Evolutionary conservation across 2,888 invertebrate species (phyloP), one percentile per base, ranked within the genome.

Genomic region (Melieria picta): DNA sequence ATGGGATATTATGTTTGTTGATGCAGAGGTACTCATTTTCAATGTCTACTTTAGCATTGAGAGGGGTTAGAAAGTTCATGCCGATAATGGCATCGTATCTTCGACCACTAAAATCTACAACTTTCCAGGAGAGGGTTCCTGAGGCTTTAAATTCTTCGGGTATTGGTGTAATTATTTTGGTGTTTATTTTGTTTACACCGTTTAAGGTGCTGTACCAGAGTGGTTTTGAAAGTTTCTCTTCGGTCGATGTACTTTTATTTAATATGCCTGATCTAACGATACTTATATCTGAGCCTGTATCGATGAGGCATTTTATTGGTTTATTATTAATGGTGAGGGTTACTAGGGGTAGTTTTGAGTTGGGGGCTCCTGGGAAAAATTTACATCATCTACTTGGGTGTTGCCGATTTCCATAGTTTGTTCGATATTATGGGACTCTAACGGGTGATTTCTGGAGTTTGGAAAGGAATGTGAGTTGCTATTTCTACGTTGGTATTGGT

Each of bases 11-110:
- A 30, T 30, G 30, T 30, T 30, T 30, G 30, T 30, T 30, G 30
- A 30, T 30, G 30, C 30, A 30, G 30, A 30, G 30, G 10, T 11
- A 62, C 46, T 42, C n/a, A 4, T 61, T 42, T 46, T 5, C 46
- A 1, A 55, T 5, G n/a, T 42, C 9, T n/a, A 55, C 47, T 45
- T 11, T 55, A 10, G 55, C 66, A n/a, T 55, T 56, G 4, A 9
- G 47, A 7, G 57, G 30, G 4, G n/a, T n/a, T 5, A 56, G 13
- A 7, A 64, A 47, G 48, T 64, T 13, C 48, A 47, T 46, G n/a
- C 64, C 64, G 7, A 64, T 64, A 11, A 64, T 47, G 48, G 64
- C 64, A 42, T 64, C 64, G 13, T 64, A 48, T 9, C n/a, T 47
- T 11, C 4, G 4, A 47, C 48, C 48, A 13, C n/a, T 9, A 3